Conservation (phyloP, 64 coral and sea anemone species). For the Pocillopora verrucosa region DNA sequence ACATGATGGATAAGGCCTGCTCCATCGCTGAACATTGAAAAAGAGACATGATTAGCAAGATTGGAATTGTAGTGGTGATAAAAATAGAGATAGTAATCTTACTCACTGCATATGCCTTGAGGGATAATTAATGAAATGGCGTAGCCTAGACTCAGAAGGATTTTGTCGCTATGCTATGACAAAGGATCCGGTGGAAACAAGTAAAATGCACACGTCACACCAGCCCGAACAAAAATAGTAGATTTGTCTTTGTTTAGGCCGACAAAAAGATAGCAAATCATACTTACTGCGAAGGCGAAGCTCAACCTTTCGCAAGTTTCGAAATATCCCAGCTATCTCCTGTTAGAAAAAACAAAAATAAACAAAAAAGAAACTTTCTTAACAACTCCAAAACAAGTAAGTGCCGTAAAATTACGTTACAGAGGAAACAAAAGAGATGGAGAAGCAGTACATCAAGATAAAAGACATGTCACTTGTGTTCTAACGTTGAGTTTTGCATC, state of each 20-base stretch:
- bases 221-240: background rate
- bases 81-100: background rate
- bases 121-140: no score
- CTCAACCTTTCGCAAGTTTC: slow-evolving; percentile 85
- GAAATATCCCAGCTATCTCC: slow-evolving; percentile 91
- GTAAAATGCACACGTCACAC: no score
- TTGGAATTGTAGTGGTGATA: no score
- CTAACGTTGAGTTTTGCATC: no score
- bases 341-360: slow-evolving; percentile 6
- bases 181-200: no score
- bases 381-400: background rate
- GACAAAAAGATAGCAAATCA: background rate
- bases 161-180: no score
- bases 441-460: no score
- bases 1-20: slow-evolving; percentile 77
- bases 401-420: background rate
- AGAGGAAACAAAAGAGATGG: background rate
- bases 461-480: background rate
- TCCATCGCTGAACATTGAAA: slow-evolving; percentile 71
- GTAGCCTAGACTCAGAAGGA: no score
- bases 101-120: no score
- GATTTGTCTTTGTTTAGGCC: background rate
- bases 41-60: background rate
- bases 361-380: no score
- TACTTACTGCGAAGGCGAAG: slow-evolving; percentile 85